phyloP scores from a whole-genome alignment of 2,797 vertebrate species.

The Hephaestus fuliginosus region DNA sequence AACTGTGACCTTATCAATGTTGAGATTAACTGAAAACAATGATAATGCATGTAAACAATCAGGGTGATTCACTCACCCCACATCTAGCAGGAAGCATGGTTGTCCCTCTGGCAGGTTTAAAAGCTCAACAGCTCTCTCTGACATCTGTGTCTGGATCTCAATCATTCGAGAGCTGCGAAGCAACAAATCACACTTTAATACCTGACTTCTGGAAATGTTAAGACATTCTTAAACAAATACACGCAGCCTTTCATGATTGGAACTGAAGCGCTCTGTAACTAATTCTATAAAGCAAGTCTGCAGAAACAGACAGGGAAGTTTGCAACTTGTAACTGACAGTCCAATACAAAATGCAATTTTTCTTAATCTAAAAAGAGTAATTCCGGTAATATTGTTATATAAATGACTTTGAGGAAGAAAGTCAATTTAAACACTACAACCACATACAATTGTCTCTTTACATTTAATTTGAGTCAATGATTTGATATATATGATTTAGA shows the following conservation, averaged over 20 bases:
- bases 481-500: not conserved
- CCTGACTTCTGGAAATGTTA: not conserved
- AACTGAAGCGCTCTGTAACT: not conserved
- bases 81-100: slow-evolving; percentile 91
- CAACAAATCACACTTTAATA: slow-evolving; percentile 4
- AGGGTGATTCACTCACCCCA: slow-evolving; percentile 86
- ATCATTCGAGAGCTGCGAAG: slow-evolving; percentile 92
- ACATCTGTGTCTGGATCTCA: slow-evolving; percentile 95
- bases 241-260: not conserved
- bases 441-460: not conserved
- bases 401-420: not conserved
- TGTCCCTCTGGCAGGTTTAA: slow-evolving; percentile 89
- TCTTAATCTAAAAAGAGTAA: not conserved
- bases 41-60: not conserved
- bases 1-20: not conserved
- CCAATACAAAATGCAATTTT: not conserved
- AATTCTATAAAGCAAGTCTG: not conserved
- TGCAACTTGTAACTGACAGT: not conserved
- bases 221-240: not conserved
- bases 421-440: not conserved
- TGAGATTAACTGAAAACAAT: not conserved
- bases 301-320: not conserved
- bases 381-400: not conserved
- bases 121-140: slow-evolving; percentile 93
- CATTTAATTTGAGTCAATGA: not conserved